Evolutionary conservation across 1,140 invertebrate genomes (phyloP).

Genomic region (Drosophila tropicalis): DNA sequence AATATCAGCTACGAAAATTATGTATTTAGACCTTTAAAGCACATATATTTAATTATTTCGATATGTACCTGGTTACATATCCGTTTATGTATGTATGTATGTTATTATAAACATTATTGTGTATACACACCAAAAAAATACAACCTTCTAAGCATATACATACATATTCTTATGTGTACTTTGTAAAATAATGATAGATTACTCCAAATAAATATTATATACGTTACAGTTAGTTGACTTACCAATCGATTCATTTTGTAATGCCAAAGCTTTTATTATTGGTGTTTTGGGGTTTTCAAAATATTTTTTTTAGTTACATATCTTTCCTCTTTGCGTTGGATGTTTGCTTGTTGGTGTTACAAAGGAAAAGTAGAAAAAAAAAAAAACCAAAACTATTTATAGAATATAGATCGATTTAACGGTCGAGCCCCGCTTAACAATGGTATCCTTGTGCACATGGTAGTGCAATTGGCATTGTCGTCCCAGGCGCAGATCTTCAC

Average conservation of each 20-base stretch:
- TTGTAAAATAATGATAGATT: conserved; percentile 8
- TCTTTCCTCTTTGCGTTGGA: too few relatives aligned
- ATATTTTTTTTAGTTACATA: too few relatives aligned
- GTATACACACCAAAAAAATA: background rate
- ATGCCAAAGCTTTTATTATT: too few relatives aligned
- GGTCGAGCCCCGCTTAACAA: conserved; percentile 91
- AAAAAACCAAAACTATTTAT: conserved; percentile 83
- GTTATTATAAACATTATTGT: conserved; percentile 1
- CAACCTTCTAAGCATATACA: background rate
- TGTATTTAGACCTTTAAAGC: conserved; percentile 92
- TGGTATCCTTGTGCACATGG: conserved; percentile 94
- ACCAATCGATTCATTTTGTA: too few relatives aligned
- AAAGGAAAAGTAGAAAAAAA: conserved; percentile 32
- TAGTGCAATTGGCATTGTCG: conserved; percentile 87
- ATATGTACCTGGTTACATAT: background rate
- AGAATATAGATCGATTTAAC: conserved; percentile 92
- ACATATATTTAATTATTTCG: background rate
- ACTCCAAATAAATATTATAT: background rate
- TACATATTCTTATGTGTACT: background rate
- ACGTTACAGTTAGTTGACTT: too few relatives aligned
- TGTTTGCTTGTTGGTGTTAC: too few relatives aligned
- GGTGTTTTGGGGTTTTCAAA: too few relatives aligned
- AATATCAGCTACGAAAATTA: conserved; percentile 92
- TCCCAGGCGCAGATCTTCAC: conserved; percentile 89
- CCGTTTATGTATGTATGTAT: conserved; percentile 9